These are phyloP conservation scores for Phasianus colchicus DNA, from an alignment of 2,113 vertebrate species.

Conservation along the genomic window DNA sequence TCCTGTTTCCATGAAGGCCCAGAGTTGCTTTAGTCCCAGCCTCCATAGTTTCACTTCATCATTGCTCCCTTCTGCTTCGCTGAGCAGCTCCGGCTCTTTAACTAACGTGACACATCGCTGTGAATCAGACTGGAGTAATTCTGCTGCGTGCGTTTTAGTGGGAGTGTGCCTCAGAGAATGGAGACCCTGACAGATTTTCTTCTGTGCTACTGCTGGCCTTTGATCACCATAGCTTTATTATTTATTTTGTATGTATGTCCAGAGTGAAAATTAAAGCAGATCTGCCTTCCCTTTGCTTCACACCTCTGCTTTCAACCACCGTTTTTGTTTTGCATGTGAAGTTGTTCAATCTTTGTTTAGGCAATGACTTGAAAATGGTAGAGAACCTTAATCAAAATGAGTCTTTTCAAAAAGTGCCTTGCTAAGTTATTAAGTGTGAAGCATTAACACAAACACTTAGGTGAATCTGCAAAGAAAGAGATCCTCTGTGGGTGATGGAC, in stretches of 20 bases:
- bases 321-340: not conserved
- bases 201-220: not conserved
- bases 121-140: not conserved
- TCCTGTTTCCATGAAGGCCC: not conserved
- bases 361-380: not conserved
- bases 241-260: not conserved
- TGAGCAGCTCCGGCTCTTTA: not conserved
- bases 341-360: not conserved
- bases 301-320: not conserved
- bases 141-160: accelerated
- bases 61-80: not conserved
- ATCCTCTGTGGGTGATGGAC: not conserved
- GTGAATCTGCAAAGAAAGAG: not conserved
- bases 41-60: not conserved
- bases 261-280: not conserved
- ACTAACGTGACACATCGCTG: not conserved
- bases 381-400: not conserved
- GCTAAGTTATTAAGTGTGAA: accelerated
- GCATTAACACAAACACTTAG: not conserved
- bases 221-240: not conserved
- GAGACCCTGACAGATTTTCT: not conserved
- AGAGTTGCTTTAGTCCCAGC: not conserved
- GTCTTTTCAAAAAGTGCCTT: not conserved
- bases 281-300: not conserved
- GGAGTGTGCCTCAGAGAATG: not conserved